Conservation (phyloP, 2,888 invertebrate genomes). For the Sycophila texana region DNA sequence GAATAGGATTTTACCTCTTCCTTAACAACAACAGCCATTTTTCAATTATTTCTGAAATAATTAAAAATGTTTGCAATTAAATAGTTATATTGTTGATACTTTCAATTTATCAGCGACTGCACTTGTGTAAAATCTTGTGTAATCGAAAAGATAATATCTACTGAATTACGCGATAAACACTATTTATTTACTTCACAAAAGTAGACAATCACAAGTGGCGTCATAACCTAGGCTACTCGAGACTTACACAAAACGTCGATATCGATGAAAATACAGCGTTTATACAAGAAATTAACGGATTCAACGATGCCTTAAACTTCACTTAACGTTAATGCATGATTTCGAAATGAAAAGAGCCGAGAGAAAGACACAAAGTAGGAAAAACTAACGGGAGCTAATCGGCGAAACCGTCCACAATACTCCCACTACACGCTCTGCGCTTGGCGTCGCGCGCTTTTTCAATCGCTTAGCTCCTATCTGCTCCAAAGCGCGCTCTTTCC, state of each 20-base stretch:
- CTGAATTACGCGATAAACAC: not conserved
- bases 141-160: not conserved
- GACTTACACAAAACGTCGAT: conserved; percentile 26
- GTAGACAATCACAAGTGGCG: conserved; percentile 26
- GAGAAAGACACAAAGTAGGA: not conserved
- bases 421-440: not conserved
- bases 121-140: not conserved
- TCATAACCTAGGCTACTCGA: conserved; percentile 33
- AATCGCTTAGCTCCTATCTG: conserved; percentile 3
- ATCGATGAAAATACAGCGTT: not conserved
- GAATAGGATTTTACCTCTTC: conserved; percentile 39
- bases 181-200: not conserved
- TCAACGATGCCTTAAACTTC: not conserved
- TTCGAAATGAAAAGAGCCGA: conserved; percentile 23
- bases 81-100: too few relatives aligned
- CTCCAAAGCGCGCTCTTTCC: conserved; percentile 34
- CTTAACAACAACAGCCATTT: conserved; percentile 36
- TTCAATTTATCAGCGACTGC: not conserved
- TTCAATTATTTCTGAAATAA: conserved; percentile 18
- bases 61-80: not conserved
- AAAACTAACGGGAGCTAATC: conserved; percentile 2
- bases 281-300: not conserved
- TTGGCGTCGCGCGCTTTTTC: conserved; percentile 45
- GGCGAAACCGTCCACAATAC: not conserved
- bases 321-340: not conserved